A percentile compares a stretch with the other conserved stretches of the same genome.
Conservation (phyloP, 2,888 invertebrate species). For the Unio delphinus region DNA sequence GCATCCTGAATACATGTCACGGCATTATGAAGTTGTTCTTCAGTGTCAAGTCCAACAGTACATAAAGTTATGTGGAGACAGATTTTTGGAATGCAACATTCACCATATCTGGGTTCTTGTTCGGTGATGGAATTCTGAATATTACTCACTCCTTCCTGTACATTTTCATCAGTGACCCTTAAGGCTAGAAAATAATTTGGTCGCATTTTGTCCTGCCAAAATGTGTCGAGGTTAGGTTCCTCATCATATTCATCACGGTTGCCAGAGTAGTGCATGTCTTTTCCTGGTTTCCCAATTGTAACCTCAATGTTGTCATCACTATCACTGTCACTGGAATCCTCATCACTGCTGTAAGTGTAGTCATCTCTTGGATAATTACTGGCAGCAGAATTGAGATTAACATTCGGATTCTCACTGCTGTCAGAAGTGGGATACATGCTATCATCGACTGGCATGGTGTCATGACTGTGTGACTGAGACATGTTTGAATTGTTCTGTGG, state of each 20-base stretch:
- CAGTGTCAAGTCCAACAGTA: constrained; percentile 67
- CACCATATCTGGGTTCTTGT: constrained; percentile 61
- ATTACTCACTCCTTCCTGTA: constrained; percentile 50
- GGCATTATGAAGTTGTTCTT: constrained; percentile 58
- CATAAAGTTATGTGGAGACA: constrained; percentile 71
- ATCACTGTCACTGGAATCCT: constrained; percentile 24
- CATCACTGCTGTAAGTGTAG: constrained; percentile 28
- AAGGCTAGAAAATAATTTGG: constrained; percentile 72
- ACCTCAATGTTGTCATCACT: constrained; percentile 54
- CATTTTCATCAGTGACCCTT: constrained; percentile 61
- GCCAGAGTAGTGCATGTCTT: constrained; percentile 9
- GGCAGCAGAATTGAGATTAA: too few species aligned
- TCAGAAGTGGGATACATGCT: background rate
- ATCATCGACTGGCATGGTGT: constrained; percentile 18
- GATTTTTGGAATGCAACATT: constrained; percentile 64
- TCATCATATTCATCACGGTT: constrained; percentile 25
- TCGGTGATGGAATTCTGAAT: constrained; percentile 67
- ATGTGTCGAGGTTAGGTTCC: constrained; percentile 21
- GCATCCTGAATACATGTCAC: constrained; percentile 46
- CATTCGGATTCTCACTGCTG: background rate
- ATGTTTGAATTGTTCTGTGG: constrained; percentile 9
- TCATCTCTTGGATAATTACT: constrained; percentile 4
- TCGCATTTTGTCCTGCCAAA: constrained; percentile 60
- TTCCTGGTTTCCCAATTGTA: constrained; percentile 35
- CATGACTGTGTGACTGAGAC: constrained; percentile 8